Evolutionary conservation across 2,113 vertebrate genomes (phyloP).

Genomic region (Jacana jacana): DNA sequence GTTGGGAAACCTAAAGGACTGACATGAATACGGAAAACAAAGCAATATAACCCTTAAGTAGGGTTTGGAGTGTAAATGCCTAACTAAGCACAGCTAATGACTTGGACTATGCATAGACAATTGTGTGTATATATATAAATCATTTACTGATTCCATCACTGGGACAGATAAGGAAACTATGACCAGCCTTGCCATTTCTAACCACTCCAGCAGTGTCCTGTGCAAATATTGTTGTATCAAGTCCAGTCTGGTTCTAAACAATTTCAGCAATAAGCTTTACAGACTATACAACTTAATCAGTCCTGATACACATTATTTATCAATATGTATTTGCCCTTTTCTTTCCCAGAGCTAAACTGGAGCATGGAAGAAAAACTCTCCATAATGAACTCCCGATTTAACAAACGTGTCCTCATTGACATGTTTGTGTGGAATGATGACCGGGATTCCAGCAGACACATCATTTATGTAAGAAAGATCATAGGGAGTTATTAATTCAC

Average conservation of each 20-base stretch:
- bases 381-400: slow-evolving; percentile 83
- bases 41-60: background rate
- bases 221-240: background rate
- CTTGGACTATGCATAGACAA: background rate
- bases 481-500: background rate
- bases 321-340: background rate
- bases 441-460: slow-evolving; percentile 87
- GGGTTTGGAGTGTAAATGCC: background rate
- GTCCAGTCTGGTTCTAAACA: background rate
- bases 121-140: background rate
- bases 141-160: background rate
- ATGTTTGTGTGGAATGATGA: slow-evolving; percentile 95
- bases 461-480: slow-evolving; percentile 85
- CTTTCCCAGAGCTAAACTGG: slow-evolving; percentile 81
- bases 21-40: background rate
- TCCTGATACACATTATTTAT: background rate
- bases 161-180: background rate
- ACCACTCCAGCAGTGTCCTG: background rate
- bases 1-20: background rate
- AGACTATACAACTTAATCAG: background rate
- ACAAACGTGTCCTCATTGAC: slow-evolving; percentile 89
- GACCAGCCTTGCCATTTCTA: background rate
- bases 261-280: background rate
- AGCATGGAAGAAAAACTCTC: slow-evolving; percentile 88
- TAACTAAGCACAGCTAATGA: background rate